Evolutionary conservation across 92 coral and sea anemone genomes (phyloP).

Genomic region (Actinernus sp.): DNA sequence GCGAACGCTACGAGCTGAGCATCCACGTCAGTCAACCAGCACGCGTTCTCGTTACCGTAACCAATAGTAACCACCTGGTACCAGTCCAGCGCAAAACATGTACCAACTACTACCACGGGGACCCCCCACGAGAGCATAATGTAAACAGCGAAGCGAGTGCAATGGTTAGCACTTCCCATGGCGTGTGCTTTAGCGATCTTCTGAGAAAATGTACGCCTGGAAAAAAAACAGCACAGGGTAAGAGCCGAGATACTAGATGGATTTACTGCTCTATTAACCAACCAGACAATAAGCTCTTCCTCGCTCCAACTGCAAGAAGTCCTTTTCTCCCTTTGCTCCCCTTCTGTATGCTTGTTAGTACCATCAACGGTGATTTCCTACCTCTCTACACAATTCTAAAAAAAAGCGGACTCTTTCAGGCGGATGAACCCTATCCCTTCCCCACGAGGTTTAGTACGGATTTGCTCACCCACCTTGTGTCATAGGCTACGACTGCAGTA

Average conservation of each 20-base stretch:
- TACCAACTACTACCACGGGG: slow-evolving; percentile 68
- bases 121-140: slow-evolving; percentile 76
- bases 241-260: too few species aligned
- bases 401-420: too few species aligned
- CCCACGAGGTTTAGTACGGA: too few species aligned
- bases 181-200: slow-evolving; percentile 74
- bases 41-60: slow-evolving; percentile 67
- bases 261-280: too few species aligned
- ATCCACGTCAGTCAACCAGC: slow-evolving; percentile 74
- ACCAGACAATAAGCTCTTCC: too few species aligned
- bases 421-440: too few species aligned
- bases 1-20: slow-evolving; percentile 64
- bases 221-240: neutral
- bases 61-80: slow-evolving; percentile 70
- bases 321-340: too few species aligned
- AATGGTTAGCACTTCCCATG: slow-evolving; percentile 24
- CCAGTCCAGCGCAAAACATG: slow-evolving; percentile 70
- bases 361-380: too few species aligned
- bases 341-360: too few species aligned
- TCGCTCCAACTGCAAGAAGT: too few species aligned
- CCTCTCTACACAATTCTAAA: too few species aligned
- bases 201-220: slow-evolving; percentile 70
- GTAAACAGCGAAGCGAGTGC: slow-evolving; percentile 66
- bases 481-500: slow-evolving; percentile 86
- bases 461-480: slow-evolving; percentile 76